phyloP scores from a whole-genome alignment of 2,113 vertebrate genomes.

The Aphyosemion australe region DNA sequence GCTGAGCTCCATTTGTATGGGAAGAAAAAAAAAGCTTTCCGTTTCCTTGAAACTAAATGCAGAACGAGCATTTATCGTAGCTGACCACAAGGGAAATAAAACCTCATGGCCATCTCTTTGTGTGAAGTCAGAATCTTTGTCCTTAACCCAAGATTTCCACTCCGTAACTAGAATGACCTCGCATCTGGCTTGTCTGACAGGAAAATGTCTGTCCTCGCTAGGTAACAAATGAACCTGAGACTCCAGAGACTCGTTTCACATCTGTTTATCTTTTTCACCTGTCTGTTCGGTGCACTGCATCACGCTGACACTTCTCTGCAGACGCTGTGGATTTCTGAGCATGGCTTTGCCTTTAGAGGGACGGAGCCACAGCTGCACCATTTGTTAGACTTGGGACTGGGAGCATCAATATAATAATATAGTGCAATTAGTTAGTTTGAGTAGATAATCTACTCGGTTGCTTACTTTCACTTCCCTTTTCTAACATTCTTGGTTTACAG shows the following conservation, averaged over 20 bases:
- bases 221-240: conserved; percentile 80
- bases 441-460: too few relatives aligned
- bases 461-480: too few relatives aligned
- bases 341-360: conserved; percentile 54
- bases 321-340: conserved; percentile 59
- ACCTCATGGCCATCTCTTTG: conserved; percentile 50
- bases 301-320: conserved; percentile 70
- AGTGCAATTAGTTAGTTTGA: neutral
- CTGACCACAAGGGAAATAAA: conserved; percentile 70
- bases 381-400: conserved; percentile 36
- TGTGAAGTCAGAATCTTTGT: conserved; percentile 68
- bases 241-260: conserved; percentile 74
- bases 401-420: neutral
- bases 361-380: conserved; percentile 11
- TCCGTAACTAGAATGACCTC: conserved; percentile 73
- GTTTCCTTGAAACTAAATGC: conserved; percentile 27
- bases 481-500: too few relatives aligned
- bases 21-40: conserved; percentile 18
- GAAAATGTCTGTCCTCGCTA: conserved; percentile 75
- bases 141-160: conserved; percentile 69
- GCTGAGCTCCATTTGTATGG: conserved; percentile 38
- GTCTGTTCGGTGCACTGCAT: conserved; percentile 68
- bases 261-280: conserved; percentile 79
- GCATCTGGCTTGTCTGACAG: conserved; percentile 77
- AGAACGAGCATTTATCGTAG: conserved; percentile 49